Conservation (phyloP, 1,140 invertebrate species). For the Melitaea cinxia region DNA sequence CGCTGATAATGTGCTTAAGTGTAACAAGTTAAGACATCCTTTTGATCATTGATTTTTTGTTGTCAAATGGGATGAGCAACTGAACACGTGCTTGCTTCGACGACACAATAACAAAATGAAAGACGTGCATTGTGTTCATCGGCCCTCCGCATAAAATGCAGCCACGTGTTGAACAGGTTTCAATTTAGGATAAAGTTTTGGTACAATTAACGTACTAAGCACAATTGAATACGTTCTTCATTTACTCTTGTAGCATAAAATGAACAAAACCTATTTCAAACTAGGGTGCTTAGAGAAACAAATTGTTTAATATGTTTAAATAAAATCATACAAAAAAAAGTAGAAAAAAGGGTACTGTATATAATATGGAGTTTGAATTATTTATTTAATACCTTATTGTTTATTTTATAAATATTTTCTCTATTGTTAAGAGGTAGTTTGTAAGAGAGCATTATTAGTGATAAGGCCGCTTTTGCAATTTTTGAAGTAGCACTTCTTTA, state of each 20-base stretch:
- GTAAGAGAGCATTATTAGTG: no score
- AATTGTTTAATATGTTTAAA: no score
- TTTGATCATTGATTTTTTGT: constrained; percentile 35
- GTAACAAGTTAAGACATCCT: constrained; percentile 38
- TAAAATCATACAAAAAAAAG: no score
- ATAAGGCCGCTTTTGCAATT: no score
- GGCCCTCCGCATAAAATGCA: constrained; percentile 49
- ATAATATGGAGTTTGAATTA: no score
- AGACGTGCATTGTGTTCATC: constrained; percentile 63
- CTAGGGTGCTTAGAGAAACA: no score
- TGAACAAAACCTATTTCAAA: no score
- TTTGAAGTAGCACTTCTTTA: no score
- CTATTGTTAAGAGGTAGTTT: no score
- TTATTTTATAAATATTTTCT: no score
- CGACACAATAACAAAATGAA: constrained; percentile 73
- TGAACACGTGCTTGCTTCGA: constrained; percentile 69
- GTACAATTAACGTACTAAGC: background rate
- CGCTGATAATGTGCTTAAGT: constrained; percentile 38
- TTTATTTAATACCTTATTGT: no score
- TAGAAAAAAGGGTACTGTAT: no score
- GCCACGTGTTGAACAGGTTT: constrained; percentile 73
- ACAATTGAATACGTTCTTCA: constrained; percentile 10
- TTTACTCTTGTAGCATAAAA: background rate
- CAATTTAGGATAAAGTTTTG: constrained; percentile 36
- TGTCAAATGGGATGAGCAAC: constrained; percentile 60